A percentile compares a stretch with the other conserved stretches of the same genome.
Evolutionary conservation across 2,888 invertebrate species (phyloP).

Genomic region (Tenthredo amoena): DNA sequence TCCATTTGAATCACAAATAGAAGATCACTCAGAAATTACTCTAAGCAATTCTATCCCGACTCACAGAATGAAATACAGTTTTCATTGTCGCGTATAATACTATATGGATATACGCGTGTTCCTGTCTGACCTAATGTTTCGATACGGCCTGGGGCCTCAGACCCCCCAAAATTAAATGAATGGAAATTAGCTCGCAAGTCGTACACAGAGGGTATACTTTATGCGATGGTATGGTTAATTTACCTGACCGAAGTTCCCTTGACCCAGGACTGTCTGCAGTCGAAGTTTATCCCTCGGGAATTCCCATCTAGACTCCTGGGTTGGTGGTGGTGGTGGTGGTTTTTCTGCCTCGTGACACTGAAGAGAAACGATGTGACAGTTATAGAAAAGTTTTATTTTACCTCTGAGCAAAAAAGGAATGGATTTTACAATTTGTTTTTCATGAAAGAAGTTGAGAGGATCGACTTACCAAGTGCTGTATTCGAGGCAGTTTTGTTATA

Average conservation of each 20-base stretch:
- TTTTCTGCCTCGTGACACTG: slow-evolving; percentile 80
- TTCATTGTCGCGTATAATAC: background rate
- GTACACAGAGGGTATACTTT: too few relatives aligned
- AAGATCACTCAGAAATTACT: slow-evolving; percentile 2
- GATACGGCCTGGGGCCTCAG: background rate
- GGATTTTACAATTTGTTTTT: background rate
- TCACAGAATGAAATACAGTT: background rate
- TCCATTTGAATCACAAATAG: slow-evolving; percentile 8
- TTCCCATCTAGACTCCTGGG: slow-evolving; percentile 85
- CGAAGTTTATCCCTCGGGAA: slow-evolving; percentile 89
- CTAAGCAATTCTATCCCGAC: background rate
- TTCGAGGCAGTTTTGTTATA: slow-evolving; percentile 76
- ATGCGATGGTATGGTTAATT: slow-evolving; percentile 53
- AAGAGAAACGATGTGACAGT: background rate
- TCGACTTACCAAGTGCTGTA: slow-evolving; percentile 75
- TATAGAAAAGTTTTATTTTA: background rate
- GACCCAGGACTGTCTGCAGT: slow-evolving; percentile 88
- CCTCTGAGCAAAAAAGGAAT: background rate
- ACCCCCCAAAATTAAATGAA: background rate
- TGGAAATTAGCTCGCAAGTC: background rate
- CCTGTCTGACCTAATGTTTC: background rate
- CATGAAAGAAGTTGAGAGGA: background rate
- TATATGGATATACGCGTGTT: background rate
- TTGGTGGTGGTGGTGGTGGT: slow-evolving; percentile 80
- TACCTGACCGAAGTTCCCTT: slow-evolving; percentile 92